Percentiles rank a stretch among this genome's conserved stretches.
Evolutionary conservation across 2,888 invertebrate genomes (phyloP).

Genomic region (Campaea margaritaria): DNA sequence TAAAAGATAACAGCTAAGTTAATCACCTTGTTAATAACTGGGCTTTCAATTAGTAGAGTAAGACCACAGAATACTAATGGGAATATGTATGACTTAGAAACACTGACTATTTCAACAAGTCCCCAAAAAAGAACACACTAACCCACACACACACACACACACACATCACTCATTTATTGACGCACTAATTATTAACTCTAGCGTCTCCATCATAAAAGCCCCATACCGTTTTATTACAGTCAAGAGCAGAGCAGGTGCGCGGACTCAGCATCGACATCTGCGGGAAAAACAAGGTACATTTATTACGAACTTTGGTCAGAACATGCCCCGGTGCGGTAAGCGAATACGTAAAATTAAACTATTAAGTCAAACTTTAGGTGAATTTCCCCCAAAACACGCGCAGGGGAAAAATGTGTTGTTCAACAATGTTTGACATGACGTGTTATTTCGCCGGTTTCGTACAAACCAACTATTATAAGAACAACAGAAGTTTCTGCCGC

Average conservation of each 20-base stretch:
- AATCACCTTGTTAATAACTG: no score
- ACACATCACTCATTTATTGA: no score
- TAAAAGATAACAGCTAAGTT: no score
- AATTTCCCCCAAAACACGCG: slow-evolving; percentile 37
- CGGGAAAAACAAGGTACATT: slow-evolving; percentile 56
- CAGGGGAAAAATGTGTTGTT: slow-evolving; percentile 34
- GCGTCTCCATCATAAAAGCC: no score
- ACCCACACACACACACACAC: no score
- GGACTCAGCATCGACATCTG: slow-evolving; percentile 56
- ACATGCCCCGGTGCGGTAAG: slow-evolving; percentile 49
- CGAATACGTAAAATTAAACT: slow-evolving; percentile 59
- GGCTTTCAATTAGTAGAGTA: no score
- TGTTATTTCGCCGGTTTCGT: slow-evolving; percentile 19
- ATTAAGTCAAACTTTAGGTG: slow-evolving; percentile 49
- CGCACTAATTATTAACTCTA: no score
- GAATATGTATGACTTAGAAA: no score
- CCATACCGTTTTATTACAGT: slow-evolving; percentile 12
- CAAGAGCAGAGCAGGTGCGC: slow-evolving; percentile 51
- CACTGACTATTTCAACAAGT: no score
- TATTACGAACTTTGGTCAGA: slow-evolving; percentile 56
- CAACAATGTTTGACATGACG: slow-evolving; percentile 22
- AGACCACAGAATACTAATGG: no score
- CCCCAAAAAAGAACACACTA: no score
- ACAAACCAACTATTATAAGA: slow-evolving; percentile 2
- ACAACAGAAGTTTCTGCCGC: background rate